Conservation (phyloP, 1,140 invertebrate species). For the Cyphomyrmex costatus region DNA sequence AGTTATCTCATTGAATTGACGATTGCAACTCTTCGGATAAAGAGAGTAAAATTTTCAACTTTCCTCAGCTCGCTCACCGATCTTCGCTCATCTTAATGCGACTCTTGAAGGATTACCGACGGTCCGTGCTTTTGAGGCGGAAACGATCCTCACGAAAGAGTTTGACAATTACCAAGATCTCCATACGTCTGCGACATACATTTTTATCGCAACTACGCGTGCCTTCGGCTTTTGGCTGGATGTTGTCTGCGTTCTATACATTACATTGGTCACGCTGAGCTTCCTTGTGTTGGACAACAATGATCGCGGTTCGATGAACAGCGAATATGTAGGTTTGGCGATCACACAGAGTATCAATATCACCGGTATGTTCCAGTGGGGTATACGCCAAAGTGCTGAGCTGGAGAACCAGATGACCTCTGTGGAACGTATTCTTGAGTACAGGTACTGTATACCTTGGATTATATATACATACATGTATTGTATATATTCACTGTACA, state of each 20-base stretch:
- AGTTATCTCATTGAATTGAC: not conserved
- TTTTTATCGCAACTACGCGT: constrained; percentile 92
- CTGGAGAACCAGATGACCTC: constrained; percentile 95
- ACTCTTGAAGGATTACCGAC: constrained; percentile 90
- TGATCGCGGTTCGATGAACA: constrained; percentile 59
- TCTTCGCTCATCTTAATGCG: constrained; percentile 90
- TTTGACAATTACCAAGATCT: constrained; percentile 90
- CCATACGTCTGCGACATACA: constrained; percentile 91
- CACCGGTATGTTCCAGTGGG: constrained; percentile 96
- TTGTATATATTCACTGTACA: not conserved
- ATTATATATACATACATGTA: not conserved
- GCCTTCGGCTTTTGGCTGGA: constrained; percentile 94
- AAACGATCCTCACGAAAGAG: constrained; percentile 88
- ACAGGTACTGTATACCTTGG: constrained; percentile 87
- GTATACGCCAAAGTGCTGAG: constrained; percentile 94
- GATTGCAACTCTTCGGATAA: constrained; percentile 29
- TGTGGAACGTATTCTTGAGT: constrained; percentile 95
- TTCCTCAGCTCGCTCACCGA: constrained; percentile 88
- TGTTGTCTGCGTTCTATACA: constrained; percentile 90
- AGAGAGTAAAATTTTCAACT: constrained; percentile 24
- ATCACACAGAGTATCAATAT: constrained; percentile 94
- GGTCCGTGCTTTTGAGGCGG: constrained; percentile 89
- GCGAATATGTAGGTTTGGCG: constrained; percentile 92
- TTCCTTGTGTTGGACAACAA: constrained; percentile 85
- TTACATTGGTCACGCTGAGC: constrained; percentile 90